Evolutionary conservation across 2,113 vertebrate species (phyloP).

Genomic region (Urocitellus parryii): DNA sequence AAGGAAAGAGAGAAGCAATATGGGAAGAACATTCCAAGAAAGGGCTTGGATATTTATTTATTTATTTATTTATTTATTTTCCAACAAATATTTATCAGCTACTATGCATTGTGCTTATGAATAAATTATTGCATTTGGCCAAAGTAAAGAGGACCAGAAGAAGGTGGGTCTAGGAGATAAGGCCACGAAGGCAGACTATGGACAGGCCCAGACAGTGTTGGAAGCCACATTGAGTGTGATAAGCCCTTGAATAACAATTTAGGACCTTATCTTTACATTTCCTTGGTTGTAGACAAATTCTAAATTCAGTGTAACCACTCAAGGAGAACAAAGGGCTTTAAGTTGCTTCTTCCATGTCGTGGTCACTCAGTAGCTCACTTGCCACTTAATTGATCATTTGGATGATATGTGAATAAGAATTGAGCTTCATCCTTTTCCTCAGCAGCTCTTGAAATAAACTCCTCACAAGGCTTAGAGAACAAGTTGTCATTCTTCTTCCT

Average conservation of each 20-base stretch:
- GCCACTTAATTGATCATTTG: not conserved
- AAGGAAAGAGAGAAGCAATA: not conserved
- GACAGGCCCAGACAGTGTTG: not conserved
- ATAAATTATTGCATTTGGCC: not conserved
- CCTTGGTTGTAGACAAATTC: not conserved
- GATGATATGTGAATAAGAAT: slow-evolving; percentile 31
- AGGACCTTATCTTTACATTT: not conserved
- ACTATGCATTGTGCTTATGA: not conserved
- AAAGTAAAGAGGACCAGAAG: not conserved
- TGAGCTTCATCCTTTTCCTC: slow-evolving; percentile 18
- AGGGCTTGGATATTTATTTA: not conserved
- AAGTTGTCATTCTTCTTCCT: not conserved
- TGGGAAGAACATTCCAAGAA: not conserved
- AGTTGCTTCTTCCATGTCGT: not conserved
- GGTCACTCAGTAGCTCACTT: not conserved
- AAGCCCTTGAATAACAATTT: not conserved
- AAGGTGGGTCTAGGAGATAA: not conserved
- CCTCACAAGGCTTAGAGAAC: not conserved
- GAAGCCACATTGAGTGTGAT: not conserved
- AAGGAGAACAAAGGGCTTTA: not conserved
- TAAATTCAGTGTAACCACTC: not conserved
- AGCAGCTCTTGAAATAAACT: slow-evolving; percentile 45
- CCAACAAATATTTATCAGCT: not conserved
- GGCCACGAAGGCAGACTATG: not conserved
- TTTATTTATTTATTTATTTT: slow-evolving; percentile 20